A percentile compares a stretch with the other conserved stretches of the same genome.
Evolutionary conservation across 2,888 invertebrate species (phyloP).

Genomic region (Cosmopolites sordidus): DNA sequence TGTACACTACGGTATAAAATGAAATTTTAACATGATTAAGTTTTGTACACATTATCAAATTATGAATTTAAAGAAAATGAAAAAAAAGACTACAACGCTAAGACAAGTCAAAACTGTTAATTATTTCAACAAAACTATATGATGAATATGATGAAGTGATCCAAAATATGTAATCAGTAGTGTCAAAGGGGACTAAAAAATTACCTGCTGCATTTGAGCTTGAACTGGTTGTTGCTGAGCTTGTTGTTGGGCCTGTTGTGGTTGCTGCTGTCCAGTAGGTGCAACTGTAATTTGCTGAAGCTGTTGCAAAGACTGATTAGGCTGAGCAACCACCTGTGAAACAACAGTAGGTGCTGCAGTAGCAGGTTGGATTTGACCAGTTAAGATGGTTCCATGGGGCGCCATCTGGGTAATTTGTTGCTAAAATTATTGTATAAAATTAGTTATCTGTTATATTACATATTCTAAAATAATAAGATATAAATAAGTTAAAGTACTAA

Average conservation of each 20-base stretch:
- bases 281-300: conserved; percentile 28
- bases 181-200: too few species aligned
- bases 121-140: too few species aligned
- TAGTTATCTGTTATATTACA: too few species aligned
- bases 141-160: too few species aligned
- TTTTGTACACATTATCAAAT: too few species aligned
- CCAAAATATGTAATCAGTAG: too few species aligned
- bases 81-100: too few species aligned
- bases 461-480: too few species aligned
- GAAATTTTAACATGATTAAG: too few species aligned
- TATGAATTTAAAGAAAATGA: too few species aligned
- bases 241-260: conserved; percentile 7
- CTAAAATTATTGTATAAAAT: conserved; percentile 7
- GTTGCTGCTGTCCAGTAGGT: conserved; percentile 19
- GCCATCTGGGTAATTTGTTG: conserved; percentile 52
- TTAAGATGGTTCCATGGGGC: conserved; percentile 48
- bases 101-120: too few species aligned
- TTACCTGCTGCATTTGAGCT: neutral
- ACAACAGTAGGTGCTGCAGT: conserved; percentile 39
- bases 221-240: conserved; percentile 26
- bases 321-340: conserved; percentile 39
- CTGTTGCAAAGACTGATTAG: conserved; percentile 42
- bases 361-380: conserved; percentile 46
- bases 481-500: conserved; percentile 37
- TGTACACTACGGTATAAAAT: too few species aligned